Conservation (phyloP, 2,888 invertebrate genomes). For the Terebella lapidaria region DNA sequence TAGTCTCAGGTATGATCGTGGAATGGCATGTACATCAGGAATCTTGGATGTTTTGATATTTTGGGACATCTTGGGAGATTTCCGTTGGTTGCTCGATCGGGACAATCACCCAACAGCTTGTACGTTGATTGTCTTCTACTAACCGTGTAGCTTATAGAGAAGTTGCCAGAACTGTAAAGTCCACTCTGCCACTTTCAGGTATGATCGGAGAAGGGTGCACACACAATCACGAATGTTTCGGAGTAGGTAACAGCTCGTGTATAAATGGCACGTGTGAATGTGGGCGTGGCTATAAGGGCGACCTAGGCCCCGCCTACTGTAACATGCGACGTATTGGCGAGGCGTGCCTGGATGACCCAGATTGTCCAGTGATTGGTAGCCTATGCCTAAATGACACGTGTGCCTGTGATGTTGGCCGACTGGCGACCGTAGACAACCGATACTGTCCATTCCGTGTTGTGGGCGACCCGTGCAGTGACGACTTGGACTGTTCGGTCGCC, state of each 20-base stretch:
- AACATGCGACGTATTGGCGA: background rate
- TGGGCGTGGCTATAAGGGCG: slow-evolving; percentile 12
- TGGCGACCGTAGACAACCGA: background rate
- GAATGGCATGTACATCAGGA: no score
- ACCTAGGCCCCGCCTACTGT: background rate
- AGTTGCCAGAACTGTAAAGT: no score
- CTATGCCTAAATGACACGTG: background rate
- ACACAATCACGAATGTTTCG: slow-evolving; percentile 23
- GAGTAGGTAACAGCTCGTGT: slow-evolving; percentile 24
- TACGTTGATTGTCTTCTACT: no score
- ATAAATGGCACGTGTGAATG: slow-evolving; percentile 16
- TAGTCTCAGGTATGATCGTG: no score
- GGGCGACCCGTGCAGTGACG: background rate
- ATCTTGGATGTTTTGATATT: no score
- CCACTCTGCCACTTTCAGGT: no score
- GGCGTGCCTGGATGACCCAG: background rate
- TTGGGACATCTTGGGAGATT: no score
- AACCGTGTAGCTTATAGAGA: no score
- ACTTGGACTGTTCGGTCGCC: background rate
- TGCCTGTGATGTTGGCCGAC: background rate
- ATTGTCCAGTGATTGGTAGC: background rate
- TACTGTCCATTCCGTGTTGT: background rate
- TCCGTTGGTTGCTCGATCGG: no score
- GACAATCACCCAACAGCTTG: no score
- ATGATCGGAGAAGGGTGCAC: background rate